Base-by-base conservation (phyloP, 2,113 vertebrate genomes). In the Ictidomys tridecemlineatus region DNA sequence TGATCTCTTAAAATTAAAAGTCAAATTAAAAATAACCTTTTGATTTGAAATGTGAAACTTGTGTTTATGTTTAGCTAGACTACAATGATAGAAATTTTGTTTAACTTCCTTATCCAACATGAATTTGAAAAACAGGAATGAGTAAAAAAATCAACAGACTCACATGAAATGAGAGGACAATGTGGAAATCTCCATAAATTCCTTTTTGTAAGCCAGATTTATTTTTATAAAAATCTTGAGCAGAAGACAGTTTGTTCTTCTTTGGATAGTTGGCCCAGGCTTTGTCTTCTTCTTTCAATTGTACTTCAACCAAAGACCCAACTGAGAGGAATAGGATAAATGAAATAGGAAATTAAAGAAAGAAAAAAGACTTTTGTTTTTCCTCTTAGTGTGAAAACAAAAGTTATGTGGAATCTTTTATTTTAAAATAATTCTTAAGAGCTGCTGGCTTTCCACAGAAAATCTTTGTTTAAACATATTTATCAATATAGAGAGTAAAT, bases 221-320 rank as follows among this genome's bases (percentile, higher is more conserved):
- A 97, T 90, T 98, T 97, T 74, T 93, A 80, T 96, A 97, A 93
- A 48, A 93, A 48, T 82, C 42, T 85, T 87, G 67, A 72, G 17
- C 32, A 34, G 93, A 97, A 91, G 95, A 93, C 87, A 48, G 78
- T 34, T 80, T 91, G 14, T 93, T 95, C 87, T 70, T 79, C 5
- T 97, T 67, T 4, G 8, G 73, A 82, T 69, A 88, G 90, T 94
- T 82, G 97, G 91, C 89, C 37, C 65, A 22, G 56, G 80, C 69
- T 45, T 14, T n/a, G 93, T 95, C 76, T 90, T 77, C 34, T 72
- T 96, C 70, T 65, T 78, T 70, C 5, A 91, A 91, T 8, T 48
- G 53, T 0, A 0, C 5, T 86, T 45, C 65, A 48, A 48, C 79
- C 89, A 65, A 86, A 63, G 1, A 51, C 65, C 37, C 74, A n/a